Base-by-base conservation (phyloP, 2,888 invertebrate species). In the Exephanes ischioxanthus region DNA sequence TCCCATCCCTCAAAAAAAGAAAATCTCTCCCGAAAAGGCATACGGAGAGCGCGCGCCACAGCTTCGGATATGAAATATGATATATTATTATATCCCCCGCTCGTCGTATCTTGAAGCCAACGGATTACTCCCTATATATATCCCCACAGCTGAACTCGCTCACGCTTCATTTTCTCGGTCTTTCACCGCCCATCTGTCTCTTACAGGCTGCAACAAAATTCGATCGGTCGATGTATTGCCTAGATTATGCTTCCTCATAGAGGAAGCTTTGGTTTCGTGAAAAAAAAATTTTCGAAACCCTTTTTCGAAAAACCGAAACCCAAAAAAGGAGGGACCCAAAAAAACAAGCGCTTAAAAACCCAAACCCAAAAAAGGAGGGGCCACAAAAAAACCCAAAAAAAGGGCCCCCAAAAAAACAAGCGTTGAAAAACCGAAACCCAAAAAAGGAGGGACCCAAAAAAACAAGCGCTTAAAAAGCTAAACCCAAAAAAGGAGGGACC, bases 1-100 rank as follows among this genome's bases (percentile, higher is more conserved):
- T 77, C 22, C 22, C 37, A 33, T 19, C 37, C 77, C 67, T 41
- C 55, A 53, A 26, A 1, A 71, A 26, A 2, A 71, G 26, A 2
- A 71, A 71, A 71, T 16, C 53, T 5, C 71, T n/a, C 16, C 37
- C 30, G 19, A 71, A 71, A 71, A 30, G 33, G 16, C 26, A 68
- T 41, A 30, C 11, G 3, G 14, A 67, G n/a, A 53, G 14, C n/a
- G 22, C 48, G 30, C 11, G 48, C n/a, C 4, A 5, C 37, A 48
- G 75, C 30, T 2, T 45, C 16, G 58, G 30, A 33, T 63, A 75
- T 75, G 63, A 75, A 75, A 63, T 51, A 51, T 63, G 41, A 75
- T 63, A 61, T 55, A 58, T 58, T 53, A 45, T 75, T 75, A 75
- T 75, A 75, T 75, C 45, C 73, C 41, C 61, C 61, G 45, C 61